Evolutionary conservation across 2,113 vertebrate species (phyloP).

Genomic region (Pyxicephalus adspersus): DNA sequence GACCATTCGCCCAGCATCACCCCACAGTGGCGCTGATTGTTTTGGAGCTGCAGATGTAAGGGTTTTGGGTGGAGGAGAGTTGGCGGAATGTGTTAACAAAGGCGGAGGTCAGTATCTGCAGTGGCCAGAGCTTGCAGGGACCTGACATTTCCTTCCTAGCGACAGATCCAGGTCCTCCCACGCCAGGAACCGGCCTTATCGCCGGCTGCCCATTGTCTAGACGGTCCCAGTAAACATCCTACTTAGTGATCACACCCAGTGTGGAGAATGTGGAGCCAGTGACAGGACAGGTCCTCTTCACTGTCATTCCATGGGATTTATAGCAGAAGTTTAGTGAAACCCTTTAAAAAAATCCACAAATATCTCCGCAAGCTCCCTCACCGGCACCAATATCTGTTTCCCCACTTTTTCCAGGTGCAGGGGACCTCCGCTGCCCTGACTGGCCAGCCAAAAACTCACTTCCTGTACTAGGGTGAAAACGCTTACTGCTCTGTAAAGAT

Average conservation of each 20-base stretch:
- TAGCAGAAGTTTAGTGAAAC: no score
- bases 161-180: not conserved
- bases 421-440: no score
- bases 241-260: not conserved
- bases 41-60: not conserved
- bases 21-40: not conserved
- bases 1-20: not conserved
- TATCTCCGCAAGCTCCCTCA: not conserved
- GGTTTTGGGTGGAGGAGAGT: constrained; percentile 38
- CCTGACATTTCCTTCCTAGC: constrained; percentile 18
- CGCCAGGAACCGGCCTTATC: constrained; percentile 14
- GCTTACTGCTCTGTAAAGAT: no score
- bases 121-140: not conserved
- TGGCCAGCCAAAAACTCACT: no score
- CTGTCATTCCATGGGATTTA: no score
- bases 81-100: constrained; percentile 33
- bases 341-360: not conserved
- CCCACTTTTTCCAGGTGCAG: no score
- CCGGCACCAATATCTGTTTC: no score
- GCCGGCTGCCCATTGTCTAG: constrained; percentile 39
- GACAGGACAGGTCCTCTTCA: not conserved
- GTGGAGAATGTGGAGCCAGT: no score
- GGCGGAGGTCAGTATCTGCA: not conserved
- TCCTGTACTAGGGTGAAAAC: no score
- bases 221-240: constrained; percentile 35